Evolutionary conservation across 2,113 vertebrate genomes (phyloP).

Genomic region (Oncorhynchus gorbuscha): DNA sequence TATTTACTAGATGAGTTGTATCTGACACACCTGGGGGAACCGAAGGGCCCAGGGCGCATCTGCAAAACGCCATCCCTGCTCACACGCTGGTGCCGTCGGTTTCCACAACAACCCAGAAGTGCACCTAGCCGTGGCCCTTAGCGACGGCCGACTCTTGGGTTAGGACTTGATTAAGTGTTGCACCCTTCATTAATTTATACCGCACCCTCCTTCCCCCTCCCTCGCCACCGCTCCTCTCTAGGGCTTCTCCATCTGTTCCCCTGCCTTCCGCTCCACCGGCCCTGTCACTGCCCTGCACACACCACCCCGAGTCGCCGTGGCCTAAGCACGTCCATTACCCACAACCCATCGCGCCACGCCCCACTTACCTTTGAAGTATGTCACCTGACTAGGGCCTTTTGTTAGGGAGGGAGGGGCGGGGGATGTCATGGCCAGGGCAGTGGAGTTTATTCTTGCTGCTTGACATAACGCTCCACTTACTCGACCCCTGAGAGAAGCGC

Average conservation of each 20-base stretch:
- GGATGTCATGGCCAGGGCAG: too few species aligned
- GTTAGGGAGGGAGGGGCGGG: too few species aligned
- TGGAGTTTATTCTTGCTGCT: conserved; percentile 7
- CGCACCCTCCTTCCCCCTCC: neutral
- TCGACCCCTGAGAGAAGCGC: neutral
- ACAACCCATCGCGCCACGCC: too few species aligned
- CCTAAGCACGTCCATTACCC: too few species aligned
- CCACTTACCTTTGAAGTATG: too few species aligned
- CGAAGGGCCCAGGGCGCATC: neutral
- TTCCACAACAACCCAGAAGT: conserved; percentile 19
- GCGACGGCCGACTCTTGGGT: conserved; percentile 3
- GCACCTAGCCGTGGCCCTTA: conserved; percentile 10
- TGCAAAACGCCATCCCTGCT: neutral
- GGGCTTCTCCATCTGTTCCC: conserved; percentile 40
- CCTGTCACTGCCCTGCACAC: conserved; percentile 5
- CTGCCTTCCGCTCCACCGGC: conserved; percentile 4
- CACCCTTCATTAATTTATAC: neutral
- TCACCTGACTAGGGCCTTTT: too few species aligned
- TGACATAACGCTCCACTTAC: conserved; percentile 6
- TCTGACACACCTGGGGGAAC: conserved; percentile 38
- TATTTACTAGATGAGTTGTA: conserved; percentile 39
- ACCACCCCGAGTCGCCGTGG: too few species aligned
- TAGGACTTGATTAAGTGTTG: conserved; percentile 1
- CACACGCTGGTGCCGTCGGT: conserved; percentile 6
- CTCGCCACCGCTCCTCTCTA: neutral